phyloP scores from a whole-genome alignment of 2,888 invertebrate genomes.

The Nomada lathburiana region DNA sequence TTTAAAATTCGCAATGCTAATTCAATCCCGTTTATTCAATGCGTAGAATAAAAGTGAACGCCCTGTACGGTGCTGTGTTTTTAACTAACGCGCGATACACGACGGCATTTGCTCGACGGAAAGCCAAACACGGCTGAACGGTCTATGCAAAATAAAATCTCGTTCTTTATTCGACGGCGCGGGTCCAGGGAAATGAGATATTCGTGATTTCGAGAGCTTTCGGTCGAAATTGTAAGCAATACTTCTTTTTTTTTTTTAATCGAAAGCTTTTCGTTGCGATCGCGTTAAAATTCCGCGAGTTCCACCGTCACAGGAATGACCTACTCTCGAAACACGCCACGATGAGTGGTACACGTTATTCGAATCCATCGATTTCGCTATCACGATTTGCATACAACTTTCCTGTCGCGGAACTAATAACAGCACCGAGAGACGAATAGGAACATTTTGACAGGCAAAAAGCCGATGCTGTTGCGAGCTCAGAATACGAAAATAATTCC shows the following conservation, averaged over 20 bases:
- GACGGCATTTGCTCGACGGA: neutral
- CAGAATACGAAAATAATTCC: neutral
- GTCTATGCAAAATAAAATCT: neutral
- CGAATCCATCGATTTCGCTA: constrained; percentile 1
- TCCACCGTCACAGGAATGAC: neutral
- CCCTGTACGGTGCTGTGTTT: neutral
- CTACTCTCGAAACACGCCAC: neutral
- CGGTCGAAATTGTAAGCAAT: neutral
- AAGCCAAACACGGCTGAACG: neutral
- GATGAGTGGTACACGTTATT: neutral
- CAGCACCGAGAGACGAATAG: too few relatives aligned
- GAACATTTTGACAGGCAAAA: neutral
- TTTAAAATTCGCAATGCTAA: too few relatives aligned
- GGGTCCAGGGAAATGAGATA: neutral
- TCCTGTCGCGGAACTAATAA: neutral
- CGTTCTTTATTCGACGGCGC: neutral
- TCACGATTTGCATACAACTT: constrained; percentile 5
- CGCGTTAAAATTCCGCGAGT: constrained; percentile 4
- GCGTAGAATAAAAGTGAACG: neutral
- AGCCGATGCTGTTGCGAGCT: neutral
- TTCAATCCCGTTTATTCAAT: too few relatives aligned
- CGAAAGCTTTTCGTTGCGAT: neutral
- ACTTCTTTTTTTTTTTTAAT: neutral
- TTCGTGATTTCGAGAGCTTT: neutral
- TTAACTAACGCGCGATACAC: neutral